Evolutionary conservation across 2,888 invertebrate genomes (phyloP), one percentile per base, ranked within the genome.

Genomic region (Callimorpha dominula): DNA sequence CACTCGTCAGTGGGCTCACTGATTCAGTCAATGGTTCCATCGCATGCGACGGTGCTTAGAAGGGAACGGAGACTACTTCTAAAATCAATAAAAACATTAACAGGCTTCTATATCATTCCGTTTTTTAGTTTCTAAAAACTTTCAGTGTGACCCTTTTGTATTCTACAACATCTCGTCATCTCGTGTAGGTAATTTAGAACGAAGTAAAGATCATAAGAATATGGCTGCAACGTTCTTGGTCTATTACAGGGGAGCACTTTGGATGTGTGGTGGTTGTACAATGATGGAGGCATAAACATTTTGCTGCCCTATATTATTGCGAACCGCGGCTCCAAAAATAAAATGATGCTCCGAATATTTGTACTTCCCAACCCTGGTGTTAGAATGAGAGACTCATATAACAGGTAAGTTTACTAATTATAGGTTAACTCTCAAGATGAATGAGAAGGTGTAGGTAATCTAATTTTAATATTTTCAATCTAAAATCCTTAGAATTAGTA

Each of bases 261-360:
- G 54, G 99, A 99, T 92, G 98, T 99, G 42, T 99, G 99, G 98
- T 99, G 99, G 99, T 94, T 99, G 82, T 99, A 99, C 91, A 99
- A 99, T 90, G 99, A 98, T 90, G 98, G 98, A 86, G 98, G 98
- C 77, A 94, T 98, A 66, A 98, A 98, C 12, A 97, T 98, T 91
- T 96, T 98, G 68, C 91, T 98, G 81, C 98, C 98, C 0, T 98
- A 98, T 90, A 98, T 98, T 78, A 97, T 98, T 77, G 84, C 96
- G 97, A 83, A 96, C 96, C 50, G 96, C 96, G 86, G 98, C 97
- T 94, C 97, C 72, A 96, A 96, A 79, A 97, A 98, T 87, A 97
- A 97, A 88, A 82, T 81, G 60, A 74, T 66, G 17, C 93, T 98
- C 86, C 95, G 98, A 73, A 97, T 98, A 69, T 98, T 98, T 89